Percentiles rank a stretch among this genome's conserved stretches.
phyloP scores from a whole-genome alignment of 2,113 vertebrate species.

The Phaethon lepturus region DNA sequence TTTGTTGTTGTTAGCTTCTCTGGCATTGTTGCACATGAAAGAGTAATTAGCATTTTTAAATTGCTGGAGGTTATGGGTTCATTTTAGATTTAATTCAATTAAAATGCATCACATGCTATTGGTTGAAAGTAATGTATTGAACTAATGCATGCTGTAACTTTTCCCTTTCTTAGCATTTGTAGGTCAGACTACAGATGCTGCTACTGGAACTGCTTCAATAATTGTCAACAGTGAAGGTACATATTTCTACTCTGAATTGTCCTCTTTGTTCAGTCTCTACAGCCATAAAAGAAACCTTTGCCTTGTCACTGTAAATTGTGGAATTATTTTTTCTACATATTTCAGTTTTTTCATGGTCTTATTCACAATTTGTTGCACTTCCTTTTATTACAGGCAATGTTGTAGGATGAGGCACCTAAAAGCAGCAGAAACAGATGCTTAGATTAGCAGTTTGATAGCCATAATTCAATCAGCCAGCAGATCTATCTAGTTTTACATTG shows the following conservation, averaged over 20 bases:
- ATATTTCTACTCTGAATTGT: slow-evolving; percentile 5
- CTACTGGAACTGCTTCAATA: slow-evolving; percentile 93
- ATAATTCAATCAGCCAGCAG: neutral
- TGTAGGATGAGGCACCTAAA: neutral
- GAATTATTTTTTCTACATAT: neutral
- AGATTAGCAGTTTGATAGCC: neutral
- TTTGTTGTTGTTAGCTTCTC: slow-evolving; percentile 67
- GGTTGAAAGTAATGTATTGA: slow-evolving; percentile 58
- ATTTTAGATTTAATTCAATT: slow-evolving; percentile 64
- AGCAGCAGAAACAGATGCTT: neutral
- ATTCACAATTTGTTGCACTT: neutral
- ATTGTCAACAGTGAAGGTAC: slow-evolving; percentile 92
- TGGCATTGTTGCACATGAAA: slow-evolving; percentile 78
- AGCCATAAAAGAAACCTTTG: slow-evolving; percentile 15
- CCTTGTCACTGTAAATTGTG: neutral
- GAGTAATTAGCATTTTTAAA: slow-evolving; percentile 74
- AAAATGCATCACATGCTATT: slow-evolving; percentile 46
- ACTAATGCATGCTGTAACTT: slow-evolving; percentile 53
- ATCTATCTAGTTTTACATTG: neutral
- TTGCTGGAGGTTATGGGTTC: slow-evolving; percentile 62
- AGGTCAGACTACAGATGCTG: slow-evolving; percentile 86
- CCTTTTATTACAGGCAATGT: neutral
- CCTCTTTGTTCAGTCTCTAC: slow-evolving; percentile 19
- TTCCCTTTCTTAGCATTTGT: slow-evolving; percentile 85
- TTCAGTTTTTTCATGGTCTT: neutral